These are phyloP conservation scores for Seriola dumerili DNA, from an alignment of 2,113 vertebrate species.

Conservation along the genomic window DNA sequence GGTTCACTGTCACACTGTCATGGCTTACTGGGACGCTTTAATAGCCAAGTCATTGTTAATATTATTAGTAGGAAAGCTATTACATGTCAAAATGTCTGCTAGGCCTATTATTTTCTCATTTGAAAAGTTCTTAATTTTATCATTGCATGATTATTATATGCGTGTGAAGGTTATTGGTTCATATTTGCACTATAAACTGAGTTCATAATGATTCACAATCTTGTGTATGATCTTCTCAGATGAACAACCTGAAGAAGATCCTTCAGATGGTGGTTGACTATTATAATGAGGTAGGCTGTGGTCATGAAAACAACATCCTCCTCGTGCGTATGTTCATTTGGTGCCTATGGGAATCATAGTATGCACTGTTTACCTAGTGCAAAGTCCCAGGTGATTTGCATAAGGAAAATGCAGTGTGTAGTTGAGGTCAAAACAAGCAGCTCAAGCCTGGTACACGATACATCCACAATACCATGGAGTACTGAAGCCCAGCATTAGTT, in stretches of 20 bases:
- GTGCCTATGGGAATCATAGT: conserved; percentile 6
- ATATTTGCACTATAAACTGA: background rate
- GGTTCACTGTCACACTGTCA: background rate
- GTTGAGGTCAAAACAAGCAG: conserved; percentile 17
- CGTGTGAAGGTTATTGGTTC: background rate
- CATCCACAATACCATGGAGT: background rate
- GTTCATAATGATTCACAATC: background rate
- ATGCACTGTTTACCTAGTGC: background rate
- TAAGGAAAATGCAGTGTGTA: background rate
- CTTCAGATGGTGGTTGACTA: conserved; percentile 96
- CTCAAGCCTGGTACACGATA: background rate
- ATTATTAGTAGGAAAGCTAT: background rate
- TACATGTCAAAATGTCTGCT: background rate
- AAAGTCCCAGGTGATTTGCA: background rate
- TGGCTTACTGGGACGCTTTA: background rate
- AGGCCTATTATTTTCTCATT: background rate
- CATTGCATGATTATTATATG: background rate
- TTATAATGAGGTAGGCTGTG: conserved; percentile 92
- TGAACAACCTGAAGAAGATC: conserved; percentile 98
- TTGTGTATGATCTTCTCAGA: conserved; percentile 78
- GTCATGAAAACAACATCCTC: background rate
- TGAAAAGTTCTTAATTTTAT: background rate
- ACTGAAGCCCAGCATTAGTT: background rate
- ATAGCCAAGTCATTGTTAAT: background rate
- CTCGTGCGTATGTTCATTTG: background rate